These are phyloP conservation scores for Sturnus vulgaris DNA, from an alignment of 2,113 vertebrate species.

Conservation along the genomic window DNA sequence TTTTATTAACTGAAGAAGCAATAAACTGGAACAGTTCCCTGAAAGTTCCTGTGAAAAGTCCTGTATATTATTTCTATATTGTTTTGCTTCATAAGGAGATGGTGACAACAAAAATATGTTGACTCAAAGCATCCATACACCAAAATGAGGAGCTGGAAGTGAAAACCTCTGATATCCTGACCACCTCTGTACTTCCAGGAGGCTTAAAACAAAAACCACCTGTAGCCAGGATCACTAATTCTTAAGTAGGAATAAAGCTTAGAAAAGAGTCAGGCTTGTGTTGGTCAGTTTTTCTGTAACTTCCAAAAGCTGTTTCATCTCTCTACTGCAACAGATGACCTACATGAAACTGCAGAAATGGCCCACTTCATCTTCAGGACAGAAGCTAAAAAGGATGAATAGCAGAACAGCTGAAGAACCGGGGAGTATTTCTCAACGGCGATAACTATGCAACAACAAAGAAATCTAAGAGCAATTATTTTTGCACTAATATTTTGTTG, in stretches of 20 bases:
- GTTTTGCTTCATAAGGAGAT: background rate
- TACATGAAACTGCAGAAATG: background rate
- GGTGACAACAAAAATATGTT: background rate
- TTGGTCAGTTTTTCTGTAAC: background rate
- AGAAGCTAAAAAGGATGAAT: background rate
- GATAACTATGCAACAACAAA: background rate
- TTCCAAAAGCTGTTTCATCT: background rate
- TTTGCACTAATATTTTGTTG: background rate
- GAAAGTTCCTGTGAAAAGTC: background rate
- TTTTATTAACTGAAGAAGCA: background rate
- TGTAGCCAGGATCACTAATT: background rate
- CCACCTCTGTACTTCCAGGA: background rate
- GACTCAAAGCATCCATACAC: background rate
- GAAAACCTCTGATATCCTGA: background rate
- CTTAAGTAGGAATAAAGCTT: background rate
- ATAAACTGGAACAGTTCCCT: background rate
- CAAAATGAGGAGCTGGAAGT: background rate
- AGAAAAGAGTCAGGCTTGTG: background rate
- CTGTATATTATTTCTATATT: background rate
- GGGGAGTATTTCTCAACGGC: background rate
- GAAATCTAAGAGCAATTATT: background rate
- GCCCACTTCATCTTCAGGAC: background rate
- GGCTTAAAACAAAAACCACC: background rate
- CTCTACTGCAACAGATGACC: background rate
- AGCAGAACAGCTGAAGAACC: background rate